phyloP scores from a whole-genome alignment of 1,140 invertebrate genomes.

The Triops longicaudatus region DNA sequence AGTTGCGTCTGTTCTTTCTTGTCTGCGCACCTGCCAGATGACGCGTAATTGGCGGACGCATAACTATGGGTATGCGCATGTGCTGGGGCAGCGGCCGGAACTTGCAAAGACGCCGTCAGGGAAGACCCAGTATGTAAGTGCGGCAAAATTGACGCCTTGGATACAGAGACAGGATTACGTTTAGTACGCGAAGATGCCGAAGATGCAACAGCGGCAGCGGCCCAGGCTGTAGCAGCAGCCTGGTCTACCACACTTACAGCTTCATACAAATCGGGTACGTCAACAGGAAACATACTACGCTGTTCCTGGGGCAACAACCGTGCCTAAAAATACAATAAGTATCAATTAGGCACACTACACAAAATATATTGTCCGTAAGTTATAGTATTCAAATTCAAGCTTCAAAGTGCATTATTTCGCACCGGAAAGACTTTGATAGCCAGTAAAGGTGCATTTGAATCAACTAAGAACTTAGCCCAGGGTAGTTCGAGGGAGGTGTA shows the following conservation, averaged over 20 bases:
- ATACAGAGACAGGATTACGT: conserved; percentile 33
- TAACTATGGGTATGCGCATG: conserved; percentile 31
- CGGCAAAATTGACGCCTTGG: conserved; percentile 22
- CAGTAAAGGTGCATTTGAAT: too few species aligned
- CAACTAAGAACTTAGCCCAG: too few species aligned
- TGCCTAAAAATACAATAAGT: background rate
- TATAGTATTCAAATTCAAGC: too few species aligned
- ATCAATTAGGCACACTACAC: background rate
- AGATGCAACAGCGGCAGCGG: conserved; percentile 23
- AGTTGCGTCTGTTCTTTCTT: conserved; percentile 86
- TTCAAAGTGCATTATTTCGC: too few species aligned
- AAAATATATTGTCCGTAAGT: too few species aligned
- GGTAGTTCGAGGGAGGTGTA: too few species aligned
- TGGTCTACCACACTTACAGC: conserved; percentile 46
- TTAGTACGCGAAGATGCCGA: conserved; percentile 33
- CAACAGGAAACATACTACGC: conserved; percentile 53
- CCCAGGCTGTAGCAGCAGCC: conserved; percentile 16
- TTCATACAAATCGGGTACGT: conserved; percentile 49
- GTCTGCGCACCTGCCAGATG: conserved; percentile 42
- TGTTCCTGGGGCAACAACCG: conserved; percentile 34
- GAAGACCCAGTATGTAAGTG: conserved; percentile 29
- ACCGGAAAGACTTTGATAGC: too few species aligned
- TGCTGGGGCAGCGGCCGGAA: conserved; percentile 18
- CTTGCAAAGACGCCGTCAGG: conserved; percentile 28
- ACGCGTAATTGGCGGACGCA: conserved; percentile 32